phyloP scores from a whole-genome alignment of 2,113 vertebrate genomes.

The Lasiurus cinereus region DNA sequence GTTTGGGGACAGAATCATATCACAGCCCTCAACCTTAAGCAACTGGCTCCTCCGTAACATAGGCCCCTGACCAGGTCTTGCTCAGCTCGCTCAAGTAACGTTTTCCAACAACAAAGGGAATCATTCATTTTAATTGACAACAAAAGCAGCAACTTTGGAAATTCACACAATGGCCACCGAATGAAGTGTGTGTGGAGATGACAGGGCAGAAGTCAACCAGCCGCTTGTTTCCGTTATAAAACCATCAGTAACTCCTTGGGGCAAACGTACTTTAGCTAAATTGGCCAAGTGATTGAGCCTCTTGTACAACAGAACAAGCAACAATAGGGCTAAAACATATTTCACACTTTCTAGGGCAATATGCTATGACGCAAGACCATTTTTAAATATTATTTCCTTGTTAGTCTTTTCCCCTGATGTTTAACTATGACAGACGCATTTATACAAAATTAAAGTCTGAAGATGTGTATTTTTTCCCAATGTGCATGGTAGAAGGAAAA shows the following conservation, averaged over 20 bases:
- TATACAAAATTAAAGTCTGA: constrained; percentile 46
- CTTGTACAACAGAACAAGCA: not conserved
- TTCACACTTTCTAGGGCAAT: not conserved
- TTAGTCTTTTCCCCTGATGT: constrained; percentile 17
- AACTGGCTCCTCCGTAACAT: not conserved
- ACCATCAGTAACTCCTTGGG: not conserved
- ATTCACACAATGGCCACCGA: constrained; percentile 45
- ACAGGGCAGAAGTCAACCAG: constrained; percentile 49
- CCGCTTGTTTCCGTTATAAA: not conserved
- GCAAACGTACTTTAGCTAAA: not conserved
- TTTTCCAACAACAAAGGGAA: not conserved
- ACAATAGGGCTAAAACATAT: not conserved
- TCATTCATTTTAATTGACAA: constrained; percentile 60
- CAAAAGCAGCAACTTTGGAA: constrained; percentile 48
- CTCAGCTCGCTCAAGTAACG: not conserved
- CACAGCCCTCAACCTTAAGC: not conserved
- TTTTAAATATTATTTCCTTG: not conserved
- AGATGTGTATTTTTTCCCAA: not conserved
- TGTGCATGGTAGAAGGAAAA: not conserved
- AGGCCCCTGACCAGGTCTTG: not conserved
- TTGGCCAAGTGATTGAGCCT: not conserved
- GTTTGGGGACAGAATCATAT: not conserved
- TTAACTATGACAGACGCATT: constrained; percentile 27
- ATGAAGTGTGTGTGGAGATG: not conserved
- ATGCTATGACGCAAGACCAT: not conserved